Percentiles rank a stretch among this genome's conserved stretches.
phyloP scores from a whole-genome alignment of 2,888 invertebrate species.

The Electrophaes corylata region DNA sequence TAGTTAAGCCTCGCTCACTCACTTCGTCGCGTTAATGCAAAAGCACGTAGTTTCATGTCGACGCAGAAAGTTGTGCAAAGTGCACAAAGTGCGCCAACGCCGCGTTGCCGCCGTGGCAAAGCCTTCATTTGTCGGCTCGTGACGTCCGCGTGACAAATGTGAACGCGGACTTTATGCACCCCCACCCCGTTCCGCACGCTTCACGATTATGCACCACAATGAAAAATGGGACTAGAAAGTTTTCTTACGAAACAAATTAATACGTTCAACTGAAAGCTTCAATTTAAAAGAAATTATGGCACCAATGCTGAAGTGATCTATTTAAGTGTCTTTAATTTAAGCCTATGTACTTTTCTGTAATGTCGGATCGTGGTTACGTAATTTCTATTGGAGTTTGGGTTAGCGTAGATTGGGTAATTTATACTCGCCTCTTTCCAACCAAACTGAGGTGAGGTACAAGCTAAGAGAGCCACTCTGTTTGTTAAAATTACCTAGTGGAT shows the following conservation, averaged over 20 bases:
- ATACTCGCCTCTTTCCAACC: constrained; percentile 75
- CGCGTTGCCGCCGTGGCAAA: constrained; percentile 68
- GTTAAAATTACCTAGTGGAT: constrained; percentile 77
- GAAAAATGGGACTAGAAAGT: constrained; percentile 65
- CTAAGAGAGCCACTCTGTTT: constrained; percentile 69
- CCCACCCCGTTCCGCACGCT: constrained; percentile 55
- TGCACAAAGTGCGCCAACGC: constrained; percentile 80
- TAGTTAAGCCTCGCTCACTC: constrained; percentile 69
- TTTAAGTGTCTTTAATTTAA: constrained; percentile 67
- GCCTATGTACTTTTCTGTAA: constrained; percentile 75
- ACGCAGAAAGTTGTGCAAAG: constrained; percentile 80
- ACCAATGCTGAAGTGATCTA: constrained; percentile 59
- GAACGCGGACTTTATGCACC: constrained; percentile 73
- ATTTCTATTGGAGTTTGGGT: constrained; percentile 78
- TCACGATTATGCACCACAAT: constrained; percentile 71
- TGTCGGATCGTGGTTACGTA: constrained; percentile 69
- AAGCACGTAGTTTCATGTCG: constrained; percentile 80
- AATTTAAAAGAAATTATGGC: constrained; percentile 32
- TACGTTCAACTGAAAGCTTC: constrained; percentile 31
- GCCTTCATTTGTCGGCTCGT: constrained; percentile 84
- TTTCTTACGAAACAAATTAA: constrained; percentile 50
- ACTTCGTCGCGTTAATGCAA: constrained; percentile 78
- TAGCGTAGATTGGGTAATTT: constrained; percentile 82
- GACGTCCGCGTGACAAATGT: constrained; percentile 83
- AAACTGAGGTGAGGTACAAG: constrained; percentile 60